Evolutionary conservation across 2,113 vertebrate species (phyloP).

Genomic region (Myotis brandtii): DNA sequence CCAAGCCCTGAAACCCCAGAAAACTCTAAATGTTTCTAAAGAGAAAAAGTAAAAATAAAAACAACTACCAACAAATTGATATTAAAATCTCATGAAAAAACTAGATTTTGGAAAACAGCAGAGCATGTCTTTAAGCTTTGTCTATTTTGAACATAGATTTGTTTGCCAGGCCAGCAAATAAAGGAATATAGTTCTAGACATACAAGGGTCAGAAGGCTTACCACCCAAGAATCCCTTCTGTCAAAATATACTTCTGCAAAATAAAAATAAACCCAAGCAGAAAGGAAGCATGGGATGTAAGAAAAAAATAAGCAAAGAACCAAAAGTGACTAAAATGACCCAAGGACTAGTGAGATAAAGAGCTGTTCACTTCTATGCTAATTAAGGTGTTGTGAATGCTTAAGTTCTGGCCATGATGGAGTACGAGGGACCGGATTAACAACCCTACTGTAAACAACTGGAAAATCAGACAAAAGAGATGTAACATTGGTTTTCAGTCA

Average conservation of each 20-base stretch:
- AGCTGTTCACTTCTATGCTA: not conserved
- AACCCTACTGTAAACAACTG: not conserved
- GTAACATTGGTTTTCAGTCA: not conserved
- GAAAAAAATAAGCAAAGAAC: not conserved
- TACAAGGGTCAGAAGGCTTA: not conserved
- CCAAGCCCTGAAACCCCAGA: not conserved
- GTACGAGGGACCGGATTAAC: not conserved
- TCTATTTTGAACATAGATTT: conserved; percentile 21
- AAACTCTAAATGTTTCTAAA: not conserved
- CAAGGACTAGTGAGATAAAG: not conserved
- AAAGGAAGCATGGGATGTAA: not conserved
- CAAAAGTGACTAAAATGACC: not conserved
- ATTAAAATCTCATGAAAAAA: conserved; percentile 22
- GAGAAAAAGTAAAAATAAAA: not conserved
- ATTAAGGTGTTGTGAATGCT: not conserved
- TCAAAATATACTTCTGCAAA: not conserved
- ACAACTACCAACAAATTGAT: not conserved
- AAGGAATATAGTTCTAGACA: not conserved
- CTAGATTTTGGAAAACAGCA: not conserved
- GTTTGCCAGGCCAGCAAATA: not conserved
- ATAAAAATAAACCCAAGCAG: conserved; percentile 21
- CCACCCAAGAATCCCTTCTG: not conserved
- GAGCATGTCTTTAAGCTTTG: not conserved
- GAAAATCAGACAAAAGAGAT: not conserved
- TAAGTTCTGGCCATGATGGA: not conserved